A percentile compares a stretch with the other conserved stretches of the same genome.
phyloP scores from a whole-genome alignment of 2,797 vertebrate species.

The Myotis vivesi region DNA sequence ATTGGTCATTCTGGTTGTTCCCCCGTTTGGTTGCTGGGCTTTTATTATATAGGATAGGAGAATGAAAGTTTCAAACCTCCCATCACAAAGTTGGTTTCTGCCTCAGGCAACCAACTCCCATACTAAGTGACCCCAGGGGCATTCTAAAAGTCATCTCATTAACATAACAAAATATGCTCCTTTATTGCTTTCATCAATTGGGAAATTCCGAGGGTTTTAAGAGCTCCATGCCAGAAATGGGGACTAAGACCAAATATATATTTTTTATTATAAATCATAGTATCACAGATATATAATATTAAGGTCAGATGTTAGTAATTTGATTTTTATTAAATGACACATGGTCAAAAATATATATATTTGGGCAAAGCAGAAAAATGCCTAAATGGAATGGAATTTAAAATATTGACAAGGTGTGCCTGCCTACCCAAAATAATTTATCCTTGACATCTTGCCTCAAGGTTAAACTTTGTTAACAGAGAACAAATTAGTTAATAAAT shows the following conservation, averaged over 20 bases:
- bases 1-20: too few species aligned
- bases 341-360: not conserved
- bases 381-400: not conserved
- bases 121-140: not conserved
- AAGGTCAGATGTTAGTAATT: not conserved
- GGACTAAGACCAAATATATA: not conserved
- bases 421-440: not conserved
- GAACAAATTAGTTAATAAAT: not conserved
- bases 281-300: not conserved
- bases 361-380: not conserved
- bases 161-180: not conserved
- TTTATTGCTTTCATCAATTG: not conserved
- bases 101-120: not conserved
- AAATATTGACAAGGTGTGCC: not conserved
- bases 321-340: constrained; percentile 1
- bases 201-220: not conserved
- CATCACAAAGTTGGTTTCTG: not conserved
- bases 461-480: not conserved
- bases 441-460: not conserved
- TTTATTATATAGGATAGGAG: not conserved
- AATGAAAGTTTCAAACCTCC: not conserved
- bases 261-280: not conserved
- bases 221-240: not conserved
- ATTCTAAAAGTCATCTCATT: not conserved
- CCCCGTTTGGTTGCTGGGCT: too few species aligned